Evolutionary conservation across 2,113 vertebrate species (phyloP).

Genomic region (Sigmodon hispidus): DNA sequence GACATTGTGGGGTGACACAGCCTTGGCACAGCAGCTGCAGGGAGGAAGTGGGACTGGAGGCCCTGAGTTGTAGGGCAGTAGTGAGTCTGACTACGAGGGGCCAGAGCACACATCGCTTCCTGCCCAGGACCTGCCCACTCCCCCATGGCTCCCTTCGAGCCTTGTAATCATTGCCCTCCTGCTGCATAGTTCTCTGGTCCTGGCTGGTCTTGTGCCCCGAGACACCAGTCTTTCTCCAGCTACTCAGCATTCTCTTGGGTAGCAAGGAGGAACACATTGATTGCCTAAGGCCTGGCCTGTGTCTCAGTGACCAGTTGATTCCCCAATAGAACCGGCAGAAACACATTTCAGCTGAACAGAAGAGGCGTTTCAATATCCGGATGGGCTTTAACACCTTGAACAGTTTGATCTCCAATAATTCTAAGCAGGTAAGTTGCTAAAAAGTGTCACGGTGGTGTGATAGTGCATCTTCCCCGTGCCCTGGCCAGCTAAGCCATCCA

Average conservation of each 20-base stretch:
- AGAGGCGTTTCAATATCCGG: conserved; percentile 96
- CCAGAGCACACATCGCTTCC: fast-evolving
- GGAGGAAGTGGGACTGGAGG: not conserved
- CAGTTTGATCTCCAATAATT: conserved; percentile 91
- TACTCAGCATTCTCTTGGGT: no score
- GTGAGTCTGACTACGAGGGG: no score
- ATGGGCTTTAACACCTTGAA: conserved; percentile 92
- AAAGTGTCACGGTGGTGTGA: fast-evolving
- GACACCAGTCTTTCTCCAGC: not conserved
- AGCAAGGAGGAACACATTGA: not conserved
- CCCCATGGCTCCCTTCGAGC: not conserved
- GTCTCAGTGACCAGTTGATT: fast-evolving
- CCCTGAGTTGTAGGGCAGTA: fast-evolving
- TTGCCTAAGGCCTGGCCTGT: fast-evolving
- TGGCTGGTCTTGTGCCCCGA: not conserved
- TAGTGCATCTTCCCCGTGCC: fast-evolving
- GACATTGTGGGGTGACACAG: fast-evolving
- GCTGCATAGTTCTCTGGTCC: not conserved
- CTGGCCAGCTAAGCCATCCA: not conserved
- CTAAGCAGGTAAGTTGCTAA: conserved; percentile 85
- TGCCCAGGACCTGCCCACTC: no score
- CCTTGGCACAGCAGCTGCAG: not conserved
- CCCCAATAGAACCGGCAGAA: conserved; percentile 90
- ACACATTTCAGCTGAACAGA: conserved; percentile 95
- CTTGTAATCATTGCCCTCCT: not conserved